Percentiles rank a stretch among this genome's conserved stretches.
Conservation (phyloP, 2,888 invertebrate genomes). For the Pyrgus malvae region DNA sequence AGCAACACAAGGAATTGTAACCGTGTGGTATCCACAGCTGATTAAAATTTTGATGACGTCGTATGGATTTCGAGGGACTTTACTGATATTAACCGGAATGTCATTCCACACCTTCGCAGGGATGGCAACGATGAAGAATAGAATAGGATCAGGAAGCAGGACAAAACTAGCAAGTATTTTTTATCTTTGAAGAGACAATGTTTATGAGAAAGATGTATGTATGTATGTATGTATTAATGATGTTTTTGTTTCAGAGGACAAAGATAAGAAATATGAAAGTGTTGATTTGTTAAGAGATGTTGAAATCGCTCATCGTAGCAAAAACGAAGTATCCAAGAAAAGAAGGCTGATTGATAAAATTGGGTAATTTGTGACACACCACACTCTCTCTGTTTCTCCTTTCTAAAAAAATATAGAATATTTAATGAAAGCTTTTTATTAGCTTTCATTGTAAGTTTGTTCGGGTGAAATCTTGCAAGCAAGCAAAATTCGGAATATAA, state of each 20-base stretch:
- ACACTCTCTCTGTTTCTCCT: too few species aligned
- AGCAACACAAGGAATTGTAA: slow-evolving; percentile 79
- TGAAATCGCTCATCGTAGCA: slow-evolving; percentile 25
- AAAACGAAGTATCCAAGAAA: slow-evolving; percentile 15
- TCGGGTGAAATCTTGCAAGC: too few species aligned
- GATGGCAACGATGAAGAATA: slow-evolving; percentile 76
- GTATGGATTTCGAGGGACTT: slow-evolving; percentile 84
- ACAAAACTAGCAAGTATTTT: slow-evolving; percentile 70
- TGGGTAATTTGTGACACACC: slow-evolving; percentile 11
- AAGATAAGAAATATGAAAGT: slow-evolving; percentile 42
- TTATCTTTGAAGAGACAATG: slow-evolving; percentile 25
- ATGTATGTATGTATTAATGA: background rate
- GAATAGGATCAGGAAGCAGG: slow-evolving; percentile 18
- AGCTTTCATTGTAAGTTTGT: too few species aligned
- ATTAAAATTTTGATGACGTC: slow-evolving; percentile 69
- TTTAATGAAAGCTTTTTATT: too few species aligned
- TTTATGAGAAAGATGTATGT: background rate
- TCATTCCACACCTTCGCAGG: slow-evolving; percentile 83
- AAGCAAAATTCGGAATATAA: too few species aligned
- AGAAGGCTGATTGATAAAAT: background rate
- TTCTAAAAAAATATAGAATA: too few species aligned
- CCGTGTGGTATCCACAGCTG: slow-evolving; percentile 82
- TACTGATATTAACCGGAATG: slow-evolving; percentile 81
- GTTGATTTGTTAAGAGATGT: slow-evolving; percentile 47
- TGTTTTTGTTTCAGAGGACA: slow-evolving; percentile 47